Conservation (phyloP, 2,797 vertebrate species). For the Lindbergichthys nudifrons region DNA sequence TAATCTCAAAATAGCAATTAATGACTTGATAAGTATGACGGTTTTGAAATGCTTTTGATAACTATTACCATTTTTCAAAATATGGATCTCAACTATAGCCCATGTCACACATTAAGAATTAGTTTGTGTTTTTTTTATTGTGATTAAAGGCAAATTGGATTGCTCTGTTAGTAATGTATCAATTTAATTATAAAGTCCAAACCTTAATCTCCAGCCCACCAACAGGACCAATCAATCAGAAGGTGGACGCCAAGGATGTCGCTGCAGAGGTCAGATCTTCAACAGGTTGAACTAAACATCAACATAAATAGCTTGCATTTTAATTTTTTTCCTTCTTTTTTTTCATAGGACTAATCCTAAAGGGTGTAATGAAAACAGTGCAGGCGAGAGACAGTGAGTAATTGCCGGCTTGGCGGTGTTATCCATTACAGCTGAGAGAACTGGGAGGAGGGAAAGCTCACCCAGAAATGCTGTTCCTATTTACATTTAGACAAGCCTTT, state of each 20-base stretch:
- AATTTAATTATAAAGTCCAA: constrained; percentile 1
- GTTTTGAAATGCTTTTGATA: background rate
- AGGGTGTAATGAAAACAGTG: constrained; percentile 79
- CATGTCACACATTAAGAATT: constrained; percentile 2
- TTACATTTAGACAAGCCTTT: constrained; percentile 85
- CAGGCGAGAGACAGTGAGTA: constrained; percentile 80
- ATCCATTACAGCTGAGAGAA: constrained; percentile 79
- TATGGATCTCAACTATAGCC: background rate
- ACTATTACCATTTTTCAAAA: background rate
- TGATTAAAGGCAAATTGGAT: constrained; percentile 2
- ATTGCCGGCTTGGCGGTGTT: constrained; percentile 79
- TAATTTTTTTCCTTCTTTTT: constrained; percentile 28
- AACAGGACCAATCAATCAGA: constrained; percentile 12
- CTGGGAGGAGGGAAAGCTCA: constrained; percentile 59
- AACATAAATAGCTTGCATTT: constrained; percentile 49
- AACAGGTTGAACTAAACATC: constrained; percentile 57
- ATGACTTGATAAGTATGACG: background rate
- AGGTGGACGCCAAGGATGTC: background rate
- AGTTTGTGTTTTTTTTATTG: background rate
- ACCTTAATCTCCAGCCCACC: background rate
- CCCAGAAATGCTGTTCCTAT: constrained; percentile 75
- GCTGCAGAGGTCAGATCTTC: constrained; percentile 30
- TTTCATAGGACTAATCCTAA: constrained; percentile 62
- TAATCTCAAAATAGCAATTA: constrained; percentile 12
- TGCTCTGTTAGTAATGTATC: constrained; percentile 5